Evolutionary conservation across 2,888 invertebrate species (phyloP), one percentile per base, ranked within the genome.

Genomic region (Miltochrista miniata): DNA sequence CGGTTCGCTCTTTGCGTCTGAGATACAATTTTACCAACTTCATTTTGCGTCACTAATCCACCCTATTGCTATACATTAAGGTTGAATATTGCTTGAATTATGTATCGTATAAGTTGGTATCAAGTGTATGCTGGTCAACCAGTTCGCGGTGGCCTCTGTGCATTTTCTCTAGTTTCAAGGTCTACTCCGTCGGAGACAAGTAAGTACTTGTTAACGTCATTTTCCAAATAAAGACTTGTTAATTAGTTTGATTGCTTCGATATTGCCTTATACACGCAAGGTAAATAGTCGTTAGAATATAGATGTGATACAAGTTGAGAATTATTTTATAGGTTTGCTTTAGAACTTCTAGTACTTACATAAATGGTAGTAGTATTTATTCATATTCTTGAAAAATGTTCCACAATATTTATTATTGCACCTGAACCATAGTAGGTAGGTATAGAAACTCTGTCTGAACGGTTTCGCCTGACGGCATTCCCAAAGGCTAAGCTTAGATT

Each of bases 91-190:
- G 10, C 1, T 37, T 48, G 18, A 41, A 44, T 13, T 15, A 29
- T 0, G 8, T 31, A 0, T 31, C 4, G 4, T 11, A 9, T 48
- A 51, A 38, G 5, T 52, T 74, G 70, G 79, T 69, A 60, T 72
- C 79, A 67, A 78, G 68, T 73, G 72, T 70, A 68, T 68, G 56
- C 70, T 72, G 68, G 68, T 71, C 69, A 74, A 74, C 74, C 80
- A 81, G 79, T 76, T 70, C 61, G 61, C 61, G 52, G 61, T 73
- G 82, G 73, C 71, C 79, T 72, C 73, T 66, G 54, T 76, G 68
- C 74, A 79, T 81, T 80, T 79, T 75, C 74, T 79, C 76, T 78
- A 79, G 76, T 76, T 79, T 76, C 80, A 81, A 81, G 82, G 79
- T 76, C 75, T 61, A 78, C 68, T 72, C 72, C 2, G 11, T 11